Evolutionary conservation across 2,113 vertebrate species (phyloP), one percentile per base, ranked within the genome.

Genomic region (Toxostoma redivivum): DNA sequence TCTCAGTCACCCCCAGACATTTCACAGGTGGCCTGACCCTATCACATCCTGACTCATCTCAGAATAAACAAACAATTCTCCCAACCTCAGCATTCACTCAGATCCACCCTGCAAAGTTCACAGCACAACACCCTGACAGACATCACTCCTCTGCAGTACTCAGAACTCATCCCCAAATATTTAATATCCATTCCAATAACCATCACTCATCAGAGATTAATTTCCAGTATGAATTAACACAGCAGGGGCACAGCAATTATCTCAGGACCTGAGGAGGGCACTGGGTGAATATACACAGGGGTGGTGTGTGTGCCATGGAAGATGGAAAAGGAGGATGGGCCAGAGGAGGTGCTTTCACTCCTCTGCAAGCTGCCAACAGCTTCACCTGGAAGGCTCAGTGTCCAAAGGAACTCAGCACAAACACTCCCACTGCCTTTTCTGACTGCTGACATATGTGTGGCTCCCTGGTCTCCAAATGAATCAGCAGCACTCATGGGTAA

Each of bases 271-370:
- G 5, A 65, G 60, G 74, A 44, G 12, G 0, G 5, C 9, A 2
- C 15, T 31, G 28, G 15, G 28, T 44, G 42, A 31, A 23, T 8
- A 5, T 0, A 11, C 8, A 6, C 11, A 44, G 33, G 42, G 31
- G 28, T 3, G 6, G 31, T 4, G 9, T 16, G 11, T 1, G 1
- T 40, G 19, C 42, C 38, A 2, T 1, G 7, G 60, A 17, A 56
- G 31, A 15, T 25, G 37, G 69, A 15, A 33, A n/a, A 85, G n/a
- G 10, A 37, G 12, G 48, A n/a, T 15, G 31, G n/a, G 35, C 7
- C 67, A 77, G 53, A 22, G 61, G 15, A n/a, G 38, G 30, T 21
- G 18, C 37, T 60, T 3, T 37, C 38, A 21, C 10, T 58, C 25
- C 40, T 76, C 64, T 38, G 33, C 10, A 86, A n/a, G 61, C 14